These are phyloP conservation scores for Burhinus bistriatus DNA, from an alignment of 2,113 vertebrate species.

Conservation along the genomic window DNA sequence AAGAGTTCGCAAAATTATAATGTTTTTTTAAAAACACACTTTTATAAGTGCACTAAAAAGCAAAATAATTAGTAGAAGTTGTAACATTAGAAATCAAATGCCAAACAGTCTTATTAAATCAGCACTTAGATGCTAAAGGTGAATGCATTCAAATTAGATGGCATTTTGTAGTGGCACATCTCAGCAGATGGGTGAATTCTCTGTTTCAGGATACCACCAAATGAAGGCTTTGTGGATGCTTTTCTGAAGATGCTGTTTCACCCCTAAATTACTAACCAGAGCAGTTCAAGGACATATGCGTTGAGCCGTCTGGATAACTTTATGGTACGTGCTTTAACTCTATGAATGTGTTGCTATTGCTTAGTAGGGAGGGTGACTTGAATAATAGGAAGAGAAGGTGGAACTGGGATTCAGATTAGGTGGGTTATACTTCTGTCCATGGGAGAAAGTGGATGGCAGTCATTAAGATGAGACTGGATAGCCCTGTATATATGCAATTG, in stretches of 20 bases:
- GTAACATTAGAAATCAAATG: not conserved
- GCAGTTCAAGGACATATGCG: not conserved
- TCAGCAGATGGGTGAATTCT: not conserved
- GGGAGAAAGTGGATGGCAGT: not conserved
- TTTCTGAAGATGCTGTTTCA: not conserved
- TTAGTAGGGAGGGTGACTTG: not conserved
- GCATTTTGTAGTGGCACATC: not conserved
- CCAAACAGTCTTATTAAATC: not conserved
- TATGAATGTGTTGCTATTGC: not conserved
- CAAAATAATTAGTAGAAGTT: not conserved
- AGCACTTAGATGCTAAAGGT: not conserved
- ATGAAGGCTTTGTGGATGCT: not conserved
- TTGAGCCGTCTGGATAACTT: not conserved
- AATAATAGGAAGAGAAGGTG: not conserved
- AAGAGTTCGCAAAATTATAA: not conserved
- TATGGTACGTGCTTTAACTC: accelerated
- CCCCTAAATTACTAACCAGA: not conserved
- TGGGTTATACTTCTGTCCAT: not conserved
- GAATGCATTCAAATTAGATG: not conserved
- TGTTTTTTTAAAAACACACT: not conserved
- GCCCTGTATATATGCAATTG: not conserved
- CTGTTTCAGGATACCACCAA: not conserved
- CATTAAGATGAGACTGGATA: not conserved
- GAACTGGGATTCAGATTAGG: not conserved
- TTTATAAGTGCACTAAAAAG: not conserved